A percentile compares a stretch with the other conserved stretches of the same genome.
phyloP scores from a whole-genome alignment of 2,888 invertebrate species.

The Venusia cambrica region DNA sequence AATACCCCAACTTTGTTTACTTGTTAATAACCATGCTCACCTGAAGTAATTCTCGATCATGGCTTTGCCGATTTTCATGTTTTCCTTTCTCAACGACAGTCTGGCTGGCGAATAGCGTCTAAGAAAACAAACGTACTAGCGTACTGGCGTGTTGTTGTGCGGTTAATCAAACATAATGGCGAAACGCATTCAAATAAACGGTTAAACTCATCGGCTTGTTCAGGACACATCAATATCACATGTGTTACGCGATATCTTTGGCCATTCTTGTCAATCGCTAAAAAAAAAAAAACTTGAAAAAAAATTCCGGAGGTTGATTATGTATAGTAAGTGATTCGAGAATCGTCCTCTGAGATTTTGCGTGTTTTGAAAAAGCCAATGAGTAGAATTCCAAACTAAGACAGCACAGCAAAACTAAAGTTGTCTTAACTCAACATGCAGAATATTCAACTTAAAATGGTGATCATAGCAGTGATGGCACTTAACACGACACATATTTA shows the following conservation, averaged over 20 bases:
- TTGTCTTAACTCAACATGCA: slow-evolving; percentile 5
- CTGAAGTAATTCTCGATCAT: slow-evolving; percentile 90
- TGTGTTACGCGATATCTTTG: no score
- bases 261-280: no score
- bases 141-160: slow-evolving; percentile 38
- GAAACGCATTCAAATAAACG: slow-evolving; percentile 21
- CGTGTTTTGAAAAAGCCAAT: slow-evolving; percentile 6
- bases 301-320: no score
- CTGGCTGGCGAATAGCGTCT: slow-evolving; percentile 93
- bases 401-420: slow-evolving; percentile 1
- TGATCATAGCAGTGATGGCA: slow-evolving; percentile 1
- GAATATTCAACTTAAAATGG: no score
- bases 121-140: slow-evolving; percentile 76
- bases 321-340: no score
- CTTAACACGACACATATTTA: neutral
- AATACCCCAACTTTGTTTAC: neutral
- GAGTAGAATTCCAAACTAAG: slow-evolving; percentile 2
- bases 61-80: slow-evolving; percentile 89
- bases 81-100: slow-evolving; percentile 90
- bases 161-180: slow-evolving; percentile 33
- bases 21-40: slow-evolving; percentile 69
- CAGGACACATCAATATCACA: no score
- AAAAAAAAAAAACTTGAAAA: no score
- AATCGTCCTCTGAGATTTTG: no score
- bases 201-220: slow-evolving; percentile 7